Evolutionary conservation across 2,113 vertebrate species (phyloP).

Genomic region (Andinoacara biseriatus): DNA sequence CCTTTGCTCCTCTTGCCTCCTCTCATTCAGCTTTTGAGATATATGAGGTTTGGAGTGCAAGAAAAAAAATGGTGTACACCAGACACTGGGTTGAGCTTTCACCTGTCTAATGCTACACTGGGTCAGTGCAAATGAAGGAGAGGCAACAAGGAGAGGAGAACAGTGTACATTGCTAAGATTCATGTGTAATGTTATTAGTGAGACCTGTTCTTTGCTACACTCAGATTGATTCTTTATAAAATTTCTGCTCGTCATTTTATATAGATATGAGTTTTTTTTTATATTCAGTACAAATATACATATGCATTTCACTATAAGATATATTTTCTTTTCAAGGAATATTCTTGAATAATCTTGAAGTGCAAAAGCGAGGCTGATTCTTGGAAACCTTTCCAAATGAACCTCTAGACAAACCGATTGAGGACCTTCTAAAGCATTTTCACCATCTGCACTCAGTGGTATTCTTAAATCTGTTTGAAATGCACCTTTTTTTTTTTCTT

Average conservation of each 20-base stretch:
- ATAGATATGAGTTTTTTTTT: conserved; percentile 75
- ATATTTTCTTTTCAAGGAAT: conserved; percentile 75
- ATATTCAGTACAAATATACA: conserved; percentile 81
- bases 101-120: conserved; percentile 77
- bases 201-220: conserved; percentile 79
- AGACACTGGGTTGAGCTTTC: conserved; percentile 65
- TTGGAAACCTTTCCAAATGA: conserved; percentile 60
- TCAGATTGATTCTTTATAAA: conserved; percentile 71
- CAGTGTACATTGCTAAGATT: conserved; percentile 60
- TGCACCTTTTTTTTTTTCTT: conserved; percentile 30
- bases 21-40: conserved; percentile 37
- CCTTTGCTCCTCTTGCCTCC: conserved; percentile 29
- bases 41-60: conserved; percentile 38
- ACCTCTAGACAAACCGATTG: conserved; percentile 68
- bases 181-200: conserved; percentile 62
- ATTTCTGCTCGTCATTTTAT: conserved; percentile 67
- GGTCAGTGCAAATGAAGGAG: conserved; percentile 78
- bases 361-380: conserved; percentile 76
- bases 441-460: conserved; percentile 63
- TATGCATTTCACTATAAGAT: conserved; percentile 74
- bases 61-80: conserved; percentile 38
- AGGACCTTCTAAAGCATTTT: conserved; percentile 74
- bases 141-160: conserved; percentile 71
- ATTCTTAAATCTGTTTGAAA: conserved; percentile 59
- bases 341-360: conserved; percentile 74